phyloP scores from a whole-genome alignment of 2,797 vertebrate species.

The Taeniopygia guttata region DNA sequence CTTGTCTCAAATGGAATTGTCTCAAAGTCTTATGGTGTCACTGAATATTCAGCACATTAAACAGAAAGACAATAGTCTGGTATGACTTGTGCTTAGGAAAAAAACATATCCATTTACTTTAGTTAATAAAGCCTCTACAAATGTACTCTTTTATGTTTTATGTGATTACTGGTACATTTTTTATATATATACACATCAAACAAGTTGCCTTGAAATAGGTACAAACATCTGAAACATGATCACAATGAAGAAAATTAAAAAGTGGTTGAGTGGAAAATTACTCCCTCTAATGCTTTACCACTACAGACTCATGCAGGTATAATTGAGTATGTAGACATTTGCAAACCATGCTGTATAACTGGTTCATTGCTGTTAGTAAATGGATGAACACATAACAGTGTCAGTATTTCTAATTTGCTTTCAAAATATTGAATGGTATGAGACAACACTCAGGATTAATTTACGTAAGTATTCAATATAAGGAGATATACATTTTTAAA shows the following conservation, averaged over 20 bases:
- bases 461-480: not conserved
- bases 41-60: not conserved
- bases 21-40: not conserved
- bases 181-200: not conserved
- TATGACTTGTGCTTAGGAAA: not conserved
- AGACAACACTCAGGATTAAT: not conserved
- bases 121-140: not conserved
- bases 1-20: not conserved
- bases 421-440: not conserved
- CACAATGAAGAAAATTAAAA: constrained; percentile 13
- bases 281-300: not conserved
- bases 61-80: not conserved
- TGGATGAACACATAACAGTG: not conserved
- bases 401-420: not conserved
- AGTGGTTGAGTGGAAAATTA: not conserved
- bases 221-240: not conserved
- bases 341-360: not conserved
- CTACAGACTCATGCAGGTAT: not conserved
- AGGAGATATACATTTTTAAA: not conserved
- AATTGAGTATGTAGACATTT: not conserved
- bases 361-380: not conserved
- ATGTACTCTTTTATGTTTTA: not conserved
- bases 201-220: not conserved
- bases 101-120: not conserved
- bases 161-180: not conserved